A percentile compares a stretch with the other conserved stretches of the same genome.
These are phyloP conservation scores for Drosophila sproati DNA, from an alignment of 1,140 invertebrate genomes.

Conservation along the genomic window DNA sequence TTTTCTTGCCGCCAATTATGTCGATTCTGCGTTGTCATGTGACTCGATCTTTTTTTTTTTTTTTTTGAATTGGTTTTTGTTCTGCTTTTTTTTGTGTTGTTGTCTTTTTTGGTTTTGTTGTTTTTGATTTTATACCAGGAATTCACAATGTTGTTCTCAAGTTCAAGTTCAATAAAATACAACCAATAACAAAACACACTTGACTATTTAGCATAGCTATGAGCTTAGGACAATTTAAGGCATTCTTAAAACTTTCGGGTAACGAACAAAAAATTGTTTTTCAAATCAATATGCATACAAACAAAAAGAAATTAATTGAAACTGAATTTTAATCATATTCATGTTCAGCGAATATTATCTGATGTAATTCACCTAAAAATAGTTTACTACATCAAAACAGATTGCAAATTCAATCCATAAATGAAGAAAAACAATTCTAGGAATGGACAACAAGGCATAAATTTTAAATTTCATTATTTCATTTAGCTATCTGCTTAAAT, in stretches of 20 bases:
- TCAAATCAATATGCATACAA: too few relatives aligned
- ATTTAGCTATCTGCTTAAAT: too few relatives aligned
- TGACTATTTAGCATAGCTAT: constrained; percentile 34
- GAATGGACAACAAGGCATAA: too few relatives aligned
- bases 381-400: background rate
- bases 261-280: constrained; percentile 45
- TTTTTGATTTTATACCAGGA: constrained; percentile 66
- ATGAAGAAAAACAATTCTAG: background rate
- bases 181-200: constrained; percentile 6
- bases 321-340: background rate
- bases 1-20: constrained; percentile 19
- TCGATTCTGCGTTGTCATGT: constrained; percentile 49
- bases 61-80: constrained; percentile 12
- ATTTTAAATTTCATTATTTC: too few relatives aligned
- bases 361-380: background rate
- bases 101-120: constrained; percentile 37
- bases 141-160: constrained; percentile 64
- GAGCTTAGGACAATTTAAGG: constrained; percentile 39
- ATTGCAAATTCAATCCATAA: background rate
- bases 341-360: background rate
- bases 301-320: background rate
- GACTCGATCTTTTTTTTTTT: constrained; percentile 21
- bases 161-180: constrained; percentile 66
- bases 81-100: constrained; percentile 23
- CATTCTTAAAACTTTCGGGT: constrained; percentile 60